A percentile compares a stretch with the other conserved stretches of the same genome.
Evolutionary conservation across 2,797 vertebrate genomes (phyloP).

Genomic region (Melanotaenia nigrans): DNA sequence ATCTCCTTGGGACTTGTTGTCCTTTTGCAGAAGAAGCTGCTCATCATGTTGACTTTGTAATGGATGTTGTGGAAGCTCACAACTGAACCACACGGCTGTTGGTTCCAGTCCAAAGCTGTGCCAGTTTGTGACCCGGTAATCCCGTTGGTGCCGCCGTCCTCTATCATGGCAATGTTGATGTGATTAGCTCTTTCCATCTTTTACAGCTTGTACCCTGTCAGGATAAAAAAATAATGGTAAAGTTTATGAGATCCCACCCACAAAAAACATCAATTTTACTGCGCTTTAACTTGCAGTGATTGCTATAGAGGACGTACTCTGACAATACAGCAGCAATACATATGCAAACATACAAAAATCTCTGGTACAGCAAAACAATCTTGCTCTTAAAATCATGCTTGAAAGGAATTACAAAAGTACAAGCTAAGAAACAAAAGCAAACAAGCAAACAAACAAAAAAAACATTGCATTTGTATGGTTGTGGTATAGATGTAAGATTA

Average conservation of each 20-base stretch:
- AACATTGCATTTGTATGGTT: too few relatives aligned
- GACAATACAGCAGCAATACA: too few relatives aligned
- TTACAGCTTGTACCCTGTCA: conserved; percentile 7
- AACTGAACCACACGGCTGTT: conserved; percentile 64
- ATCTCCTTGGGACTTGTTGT: conserved; percentile 68
- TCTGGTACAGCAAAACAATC: too few relatives aligned
- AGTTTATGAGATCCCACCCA: background rate
- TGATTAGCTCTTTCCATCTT: conserved; percentile 64
- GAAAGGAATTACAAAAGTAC: too few relatives aligned
- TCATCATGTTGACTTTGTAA: conserved; percentile 75
- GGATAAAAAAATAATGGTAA: background rate
- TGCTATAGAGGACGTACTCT: too few relatives aligned
- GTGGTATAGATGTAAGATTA: too few relatives aligned
- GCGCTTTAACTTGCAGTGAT: too few relatives aligned
- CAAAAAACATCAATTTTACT: too few relatives aligned
- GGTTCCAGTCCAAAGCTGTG: conserved; percentile 16
- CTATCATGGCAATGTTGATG: conserved; percentile 73
- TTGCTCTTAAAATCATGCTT: too few relatives aligned
- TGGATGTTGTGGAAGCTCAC: conserved; percentile 84
- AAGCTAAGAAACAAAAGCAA: too few relatives aligned
- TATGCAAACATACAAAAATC: too few relatives aligned
- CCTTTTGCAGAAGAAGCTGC: conserved; percentile 61
- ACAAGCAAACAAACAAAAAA: too few relatives aligned
- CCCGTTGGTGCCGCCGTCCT: conserved; percentile 69
- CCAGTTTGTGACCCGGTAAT: conserved; percentile 39